These are phyloP conservation scores for Papilio gigon DNA, from an alignment of 2,888 invertebrate species.

Conservation along the genomic window DNA sequence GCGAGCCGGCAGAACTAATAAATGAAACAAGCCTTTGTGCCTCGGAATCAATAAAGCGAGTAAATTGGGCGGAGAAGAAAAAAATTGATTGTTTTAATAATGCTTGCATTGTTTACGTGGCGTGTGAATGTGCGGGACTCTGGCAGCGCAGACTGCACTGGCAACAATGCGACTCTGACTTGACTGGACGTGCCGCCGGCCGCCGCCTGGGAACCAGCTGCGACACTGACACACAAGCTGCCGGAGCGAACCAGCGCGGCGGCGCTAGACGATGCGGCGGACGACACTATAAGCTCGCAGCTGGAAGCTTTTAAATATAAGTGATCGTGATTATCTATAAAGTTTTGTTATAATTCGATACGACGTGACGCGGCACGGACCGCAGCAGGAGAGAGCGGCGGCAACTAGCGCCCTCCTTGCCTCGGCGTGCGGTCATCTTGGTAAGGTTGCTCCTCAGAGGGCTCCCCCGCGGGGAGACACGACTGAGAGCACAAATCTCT, in stretches of 20 bases:
- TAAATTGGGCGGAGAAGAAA: background rate
- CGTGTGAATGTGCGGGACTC: conserved; percentile 5
- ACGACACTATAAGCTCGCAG: background rate
- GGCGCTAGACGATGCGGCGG: background rate
- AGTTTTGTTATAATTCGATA: no score
- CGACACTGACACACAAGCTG: background rate
- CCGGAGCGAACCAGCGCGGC: background rate
- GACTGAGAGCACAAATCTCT: no score
- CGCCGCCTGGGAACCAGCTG: background rate
- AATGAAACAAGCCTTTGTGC: background rate
- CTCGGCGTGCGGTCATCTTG: no score
- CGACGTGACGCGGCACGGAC: no score
- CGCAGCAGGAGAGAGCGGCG: no score
- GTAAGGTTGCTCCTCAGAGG: no score
- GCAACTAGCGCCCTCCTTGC: no score
- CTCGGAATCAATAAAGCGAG: background rate
- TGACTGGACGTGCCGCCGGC: conserved; percentile 1
- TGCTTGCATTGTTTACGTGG: conserved; percentile 20
- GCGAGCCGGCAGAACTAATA: no score
- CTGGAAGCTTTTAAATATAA: no score
- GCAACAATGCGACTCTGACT: conserved; percentile 20
- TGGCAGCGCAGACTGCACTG: background rate
- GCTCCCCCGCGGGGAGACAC: no score
- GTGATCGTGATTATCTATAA: no score
- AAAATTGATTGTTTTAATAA: conserved; percentile 8